These are phyloP conservation scores for Eulithis prunata DNA, from an alignment of 2,888 invertebrate genomes.

Conservation along the genomic window DNA sequence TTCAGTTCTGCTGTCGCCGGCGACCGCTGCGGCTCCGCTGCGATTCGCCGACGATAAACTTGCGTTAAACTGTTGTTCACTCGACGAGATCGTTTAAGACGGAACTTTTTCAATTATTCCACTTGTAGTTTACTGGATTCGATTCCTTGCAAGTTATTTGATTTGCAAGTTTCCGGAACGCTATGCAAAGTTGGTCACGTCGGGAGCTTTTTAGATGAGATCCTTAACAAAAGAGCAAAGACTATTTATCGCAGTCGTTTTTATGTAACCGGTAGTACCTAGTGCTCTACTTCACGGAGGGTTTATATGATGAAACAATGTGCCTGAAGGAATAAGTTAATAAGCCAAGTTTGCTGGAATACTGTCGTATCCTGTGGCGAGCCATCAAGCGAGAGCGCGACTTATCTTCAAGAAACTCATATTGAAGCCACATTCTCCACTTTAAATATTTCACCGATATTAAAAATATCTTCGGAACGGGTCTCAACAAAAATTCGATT, in stretches of 20 bases:
- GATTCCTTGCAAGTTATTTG: constrained; percentile 59
- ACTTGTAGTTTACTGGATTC: constrained; percentile 58
- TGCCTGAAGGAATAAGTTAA: constrained; percentile 22
- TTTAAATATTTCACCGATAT: constrained; percentile 55
- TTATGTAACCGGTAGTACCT: constrained; percentile 29
- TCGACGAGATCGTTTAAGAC: constrained; percentile 54
- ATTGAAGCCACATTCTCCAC: constrained; percentile 41
- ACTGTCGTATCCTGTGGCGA: constrained; percentile 22
- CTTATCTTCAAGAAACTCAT: constrained; percentile 37
- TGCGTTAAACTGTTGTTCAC: constrained; percentile 56
- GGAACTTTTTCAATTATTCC: constrained; percentile 68
- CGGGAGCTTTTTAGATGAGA: constrained; percentile 35
- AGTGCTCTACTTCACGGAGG: constrained; percentile 17
- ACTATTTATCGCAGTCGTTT: constrained; percentile 25
- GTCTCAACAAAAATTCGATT: constrained; percentile 60
- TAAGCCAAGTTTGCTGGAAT: constrained; percentile 26
- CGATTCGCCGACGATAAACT: constrained; percentile 57
- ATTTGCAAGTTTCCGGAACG: constrained; percentile 55
- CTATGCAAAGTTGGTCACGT: constrained; percentile 38
- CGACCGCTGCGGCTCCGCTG: constrained; percentile 55
- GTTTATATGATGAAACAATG: constrained; percentile 22
- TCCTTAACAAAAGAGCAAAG: constrained; percentile 34
- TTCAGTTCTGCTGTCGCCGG: constrained; percentile 63
- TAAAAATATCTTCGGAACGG: constrained; percentile 56
- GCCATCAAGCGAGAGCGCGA: constrained; percentile 19